A percentile compares a stretch with the other conserved stretches of the same genome.
Conservation (phyloP, 2,113 vertebrate genomes). For the Gavia stellata region DNA sequence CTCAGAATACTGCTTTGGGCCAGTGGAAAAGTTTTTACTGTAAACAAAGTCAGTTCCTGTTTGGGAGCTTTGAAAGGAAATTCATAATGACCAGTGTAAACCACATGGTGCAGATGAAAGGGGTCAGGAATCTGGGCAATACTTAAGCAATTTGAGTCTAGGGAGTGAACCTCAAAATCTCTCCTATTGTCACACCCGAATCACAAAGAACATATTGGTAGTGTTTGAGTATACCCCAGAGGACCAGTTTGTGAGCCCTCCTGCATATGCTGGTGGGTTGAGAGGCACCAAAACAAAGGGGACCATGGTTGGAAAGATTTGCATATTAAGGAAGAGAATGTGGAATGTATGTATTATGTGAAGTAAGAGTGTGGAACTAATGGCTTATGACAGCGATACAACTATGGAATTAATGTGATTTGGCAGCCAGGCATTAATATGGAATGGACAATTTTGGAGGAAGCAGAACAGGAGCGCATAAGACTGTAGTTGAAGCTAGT, state of each 20-base stretch:
- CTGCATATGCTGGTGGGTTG: background rate
- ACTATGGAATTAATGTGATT: slow-evolving; percentile 51
- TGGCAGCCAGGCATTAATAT: slow-evolving; percentile 39
- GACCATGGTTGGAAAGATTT: slow-evolving; percentile 41
- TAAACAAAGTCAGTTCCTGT: background rate
- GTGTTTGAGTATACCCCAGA: background rate
- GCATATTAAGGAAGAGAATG: slow-evolving; percentile 56
- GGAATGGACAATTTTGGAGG: background rate
- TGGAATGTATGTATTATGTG: slow-evolving; percentile 54
- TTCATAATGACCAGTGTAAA: background rate
- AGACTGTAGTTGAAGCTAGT: background rate
- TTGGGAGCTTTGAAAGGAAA: background rate
- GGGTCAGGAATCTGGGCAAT: background rate
- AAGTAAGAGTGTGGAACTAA: slow-evolving; percentile 53
- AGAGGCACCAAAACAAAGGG: slow-evolving; percentile 25
- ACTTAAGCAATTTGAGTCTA: background rate
- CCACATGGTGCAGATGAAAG: background rate
- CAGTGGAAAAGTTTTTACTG: background rate
- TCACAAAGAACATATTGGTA: background rate
- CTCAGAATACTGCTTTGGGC: background rate
- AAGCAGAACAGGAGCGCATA: background rate
- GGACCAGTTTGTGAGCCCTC: background rate
- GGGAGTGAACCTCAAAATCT: background rate
- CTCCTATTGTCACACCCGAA: background rate
- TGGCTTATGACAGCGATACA: slow-evolving; percentile 53